Percentiles rank a stretch among this genome's conserved stretches.
phyloP scores from a whole-genome alignment of 2,797 vertebrate species.

The Pelochelys cantorii region DNA sequence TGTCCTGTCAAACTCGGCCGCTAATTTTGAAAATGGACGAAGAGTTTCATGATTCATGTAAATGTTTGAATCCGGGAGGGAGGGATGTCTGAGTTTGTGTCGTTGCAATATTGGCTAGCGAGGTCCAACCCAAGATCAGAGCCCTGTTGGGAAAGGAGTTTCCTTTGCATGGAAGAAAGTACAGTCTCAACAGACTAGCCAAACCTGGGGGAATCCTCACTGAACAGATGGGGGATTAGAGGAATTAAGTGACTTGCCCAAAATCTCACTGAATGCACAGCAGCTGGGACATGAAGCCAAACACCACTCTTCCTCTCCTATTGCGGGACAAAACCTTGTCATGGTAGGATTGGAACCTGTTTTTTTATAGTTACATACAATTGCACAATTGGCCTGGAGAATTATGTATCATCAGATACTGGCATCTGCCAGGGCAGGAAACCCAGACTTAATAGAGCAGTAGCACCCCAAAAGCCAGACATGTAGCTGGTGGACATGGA shows the following conservation, averaged over 20 bases:
- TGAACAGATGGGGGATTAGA: background rate
- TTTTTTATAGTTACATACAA: fast-evolving
- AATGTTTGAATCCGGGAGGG: background rate
- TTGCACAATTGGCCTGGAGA: background rate
- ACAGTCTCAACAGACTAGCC: background rate
- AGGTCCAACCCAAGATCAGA: fast-evolving
- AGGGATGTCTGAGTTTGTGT: fast-evolving
- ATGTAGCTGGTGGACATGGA: background rate
- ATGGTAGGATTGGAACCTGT: fast-evolving
- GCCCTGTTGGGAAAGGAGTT: background rate
- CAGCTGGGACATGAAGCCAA: fast-evolving
- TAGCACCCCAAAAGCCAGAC: background rate
- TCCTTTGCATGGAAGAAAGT: background rate
- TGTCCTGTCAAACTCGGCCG: fast-evolving
- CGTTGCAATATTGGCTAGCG: fast-evolving
- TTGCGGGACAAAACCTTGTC: fast-evolving
- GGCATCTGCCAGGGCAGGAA: background rate
- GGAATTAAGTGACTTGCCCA: fast-evolving
- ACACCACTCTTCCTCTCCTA: fast-evolving
- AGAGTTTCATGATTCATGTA: background rate
- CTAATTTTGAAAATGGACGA: background rate
- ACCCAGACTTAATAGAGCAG: background rate
- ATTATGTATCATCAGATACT: fast-evolving
- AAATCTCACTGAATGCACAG: fast-evolving
- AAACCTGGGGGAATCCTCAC: background rate